Conservation (phyloP, 2,797 vertebrate species). For the Girardinus metallicus region DNA sequence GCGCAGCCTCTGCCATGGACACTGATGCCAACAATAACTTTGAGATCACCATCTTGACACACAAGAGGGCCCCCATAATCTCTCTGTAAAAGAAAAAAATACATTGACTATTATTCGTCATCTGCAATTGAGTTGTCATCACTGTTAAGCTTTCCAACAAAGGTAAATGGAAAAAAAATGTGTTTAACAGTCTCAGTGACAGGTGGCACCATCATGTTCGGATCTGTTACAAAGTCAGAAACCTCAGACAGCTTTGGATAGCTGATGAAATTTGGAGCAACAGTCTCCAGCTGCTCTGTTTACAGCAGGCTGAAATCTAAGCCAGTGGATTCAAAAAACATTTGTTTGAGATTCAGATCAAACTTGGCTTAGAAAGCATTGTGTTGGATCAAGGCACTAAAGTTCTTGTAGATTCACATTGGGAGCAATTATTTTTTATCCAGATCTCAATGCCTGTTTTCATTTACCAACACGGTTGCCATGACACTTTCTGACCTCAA, state of each 20-base stretch:
- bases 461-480: constrained; percentile 31
- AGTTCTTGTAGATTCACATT: constrained; percentile 34
- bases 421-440: constrained; percentile 33
- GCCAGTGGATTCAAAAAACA: constrained; percentile 58
- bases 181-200: constrained; percentile 17
- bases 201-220: constrained; percentile 22
- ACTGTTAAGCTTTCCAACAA: constrained; percentile 21
- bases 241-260: constrained; percentile 51
- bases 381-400: constrained; percentile 30
- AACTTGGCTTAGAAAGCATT: constrained; percentile 45
- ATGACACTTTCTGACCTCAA: constrained; percentile 8
- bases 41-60: constrained; percentile 91
- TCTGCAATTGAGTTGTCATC: constrained; percentile 3
- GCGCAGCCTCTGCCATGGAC: constrained; percentile 95
- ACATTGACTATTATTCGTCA: constrained; percentile 14
- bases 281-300: constrained; percentile 58
- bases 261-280: constrained; percentile 67
- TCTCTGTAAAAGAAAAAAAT: constrained; percentile 76
- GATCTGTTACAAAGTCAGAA: constrained; percentile 40
- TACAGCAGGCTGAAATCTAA: constrained; percentile 53
- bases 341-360: constrained; percentile 68
- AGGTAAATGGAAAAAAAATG: constrained; percentile 22
- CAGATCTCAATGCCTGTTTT: constrained; percentile 19
- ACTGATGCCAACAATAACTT: constrained; percentile 92
- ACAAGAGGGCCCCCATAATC: constrained; percentile 97